Evolutionary conservation across 2,113 vertebrate species (phyloP).

Genomic region (Melanotaenia duboulayi): DNA sequence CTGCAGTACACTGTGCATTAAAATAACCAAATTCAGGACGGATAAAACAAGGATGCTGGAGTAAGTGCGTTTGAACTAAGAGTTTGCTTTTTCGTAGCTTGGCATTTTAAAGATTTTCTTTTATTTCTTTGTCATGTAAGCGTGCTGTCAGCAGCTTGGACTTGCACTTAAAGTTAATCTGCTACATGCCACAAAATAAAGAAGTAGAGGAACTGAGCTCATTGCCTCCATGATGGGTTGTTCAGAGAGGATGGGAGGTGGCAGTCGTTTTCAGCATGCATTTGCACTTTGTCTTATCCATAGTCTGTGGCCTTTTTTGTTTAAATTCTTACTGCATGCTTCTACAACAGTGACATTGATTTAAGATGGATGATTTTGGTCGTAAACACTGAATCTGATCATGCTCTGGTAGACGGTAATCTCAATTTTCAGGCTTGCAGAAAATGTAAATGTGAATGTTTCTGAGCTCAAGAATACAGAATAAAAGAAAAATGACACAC

Average conservation of each 20-base stretch:
- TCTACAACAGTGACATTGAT: slow-evolving; percentile 18
- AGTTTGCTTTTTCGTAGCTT: slow-evolving; percentile 48
- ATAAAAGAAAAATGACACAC: slow-evolving; percentile 2
- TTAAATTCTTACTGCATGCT: slow-evolving; percentile 70
- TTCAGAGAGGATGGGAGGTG: slow-evolving; percentile 44
- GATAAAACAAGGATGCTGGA: slow-evolving; percentile 11
- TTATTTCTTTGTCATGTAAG: slow-evolving; percentile 40
- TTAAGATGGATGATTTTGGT: slow-evolving; percentile 26
- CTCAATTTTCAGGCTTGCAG: too few relatives aligned
- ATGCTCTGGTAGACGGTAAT: neutral
- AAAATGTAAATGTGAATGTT: neutral
- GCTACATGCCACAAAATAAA: slow-evolving; percentile 47
- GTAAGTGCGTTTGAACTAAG: slow-evolving; percentile 26
- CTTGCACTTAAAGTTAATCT: slow-evolving; percentile 72
- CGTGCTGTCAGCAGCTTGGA: slow-evolving; percentile 49
- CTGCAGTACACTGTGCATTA: slow-evolving; percentile 37
- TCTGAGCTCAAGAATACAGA: neutral
- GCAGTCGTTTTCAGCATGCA: slow-evolving; percentile 71
- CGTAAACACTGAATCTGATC: slow-evolving; percentile 41
- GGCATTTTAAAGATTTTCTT: slow-evolving; percentile 43
- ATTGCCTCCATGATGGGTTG: slow-evolving; percentile 22
- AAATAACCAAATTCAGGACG: slow-evolving; percentile 20
- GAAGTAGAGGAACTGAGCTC: slow-evolving; percentile 21
- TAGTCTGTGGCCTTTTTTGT: slow-evolving; percentile 63
- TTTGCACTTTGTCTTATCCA: slow-evolving; percentile 71